These are phyloP conservation scores for Erethizon dorsatum DNA, from an alignment of 2,797 vertebrate species.

Conservation along the genomic window DNA sequence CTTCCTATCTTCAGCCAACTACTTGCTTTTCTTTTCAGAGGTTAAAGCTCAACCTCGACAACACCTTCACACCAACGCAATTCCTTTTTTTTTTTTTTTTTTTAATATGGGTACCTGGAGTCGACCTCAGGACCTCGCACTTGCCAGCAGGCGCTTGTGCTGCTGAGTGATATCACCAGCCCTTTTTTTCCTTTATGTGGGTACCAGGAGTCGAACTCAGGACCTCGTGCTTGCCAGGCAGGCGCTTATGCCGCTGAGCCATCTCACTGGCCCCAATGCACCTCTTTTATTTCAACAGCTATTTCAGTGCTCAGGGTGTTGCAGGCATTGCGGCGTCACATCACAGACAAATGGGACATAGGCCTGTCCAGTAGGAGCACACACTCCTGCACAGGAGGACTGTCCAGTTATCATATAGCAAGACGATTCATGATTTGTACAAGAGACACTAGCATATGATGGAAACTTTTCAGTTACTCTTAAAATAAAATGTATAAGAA, in stretches of 20 bases:
- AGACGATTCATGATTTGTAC: background rate
- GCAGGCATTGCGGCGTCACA: background rate
- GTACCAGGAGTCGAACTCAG: too few species aligned
- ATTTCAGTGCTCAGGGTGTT: background rate
- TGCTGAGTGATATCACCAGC: too few species aligned
- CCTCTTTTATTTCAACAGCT: constrained; percentile 20
- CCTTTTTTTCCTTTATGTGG: too few species aligned
- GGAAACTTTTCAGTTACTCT: background rate
- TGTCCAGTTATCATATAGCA: background rate
- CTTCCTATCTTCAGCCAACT: background rate
- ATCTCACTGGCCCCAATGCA: too few species aligned
- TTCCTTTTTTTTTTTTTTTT: too few species aligned
- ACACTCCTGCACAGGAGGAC: background rate
- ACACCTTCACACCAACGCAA: background rate
- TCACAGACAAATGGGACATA: background rate
- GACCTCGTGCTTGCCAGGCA: too few species aligned
- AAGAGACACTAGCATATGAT: background rate
- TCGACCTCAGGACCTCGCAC: too few species aligned
- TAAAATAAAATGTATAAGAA: background rate
- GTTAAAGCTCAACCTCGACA: background rate
- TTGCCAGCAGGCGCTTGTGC: too few species aligned
- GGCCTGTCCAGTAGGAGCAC: background rate
- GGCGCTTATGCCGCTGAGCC: too few species aligned
- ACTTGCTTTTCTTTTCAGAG: constrained; percentile 29
- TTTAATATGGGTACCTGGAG: too few species aligned